These are phyloP conservation scores for Eurytoma adleriae DNA, from an alignment of 2,888 invertebrate genomes.

Conservation along the genomic window DNA sequence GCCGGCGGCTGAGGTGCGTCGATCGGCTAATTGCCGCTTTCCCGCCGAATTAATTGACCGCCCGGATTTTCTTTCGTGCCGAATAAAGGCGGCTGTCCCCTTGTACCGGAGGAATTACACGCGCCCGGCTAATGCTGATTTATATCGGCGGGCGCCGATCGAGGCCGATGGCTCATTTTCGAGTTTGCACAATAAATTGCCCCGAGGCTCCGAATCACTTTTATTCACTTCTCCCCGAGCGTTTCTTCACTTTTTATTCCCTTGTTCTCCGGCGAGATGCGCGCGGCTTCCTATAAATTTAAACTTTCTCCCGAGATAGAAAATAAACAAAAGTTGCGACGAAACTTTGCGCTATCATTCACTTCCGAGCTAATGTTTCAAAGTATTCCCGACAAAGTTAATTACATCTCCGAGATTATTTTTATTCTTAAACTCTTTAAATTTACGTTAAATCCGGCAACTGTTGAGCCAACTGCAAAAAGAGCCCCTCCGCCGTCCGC, in stretches of 20 bases:
- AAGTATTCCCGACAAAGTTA: constrained; percentile 26
- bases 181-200: neutral
- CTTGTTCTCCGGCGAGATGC: neutral
- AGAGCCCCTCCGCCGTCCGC: neutral
- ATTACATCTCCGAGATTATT: constrained; percentile 16
- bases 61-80: constrained; percentile 40
- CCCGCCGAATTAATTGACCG: constrained; percentile 37
- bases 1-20: constrained; percentile 7
- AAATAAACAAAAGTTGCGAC: neutral
- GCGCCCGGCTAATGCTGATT: too few species aligned
- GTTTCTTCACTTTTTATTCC: neutral
- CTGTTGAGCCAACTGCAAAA: neutral
- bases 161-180: too few species aligned
- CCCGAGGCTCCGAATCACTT: neutral
- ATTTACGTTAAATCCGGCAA: constrained; percentile 4
- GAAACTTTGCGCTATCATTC: neutral
- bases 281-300: constrained; percentile 3
- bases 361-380: constrained; percentile 18
- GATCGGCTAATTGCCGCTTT: constrained; percentile 35
- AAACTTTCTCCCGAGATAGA: neutral
- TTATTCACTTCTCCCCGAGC: neutral
- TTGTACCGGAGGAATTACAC: too few species aligned
- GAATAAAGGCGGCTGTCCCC: neutral
- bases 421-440: constrained; percentile 21
- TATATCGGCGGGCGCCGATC: too few species aligned